Percentiles rank a stretch among this genome's conserved stretches.
phyloP scores from a whole-genome alignment of 2,888 invertebrate species.

The Apomyelois bistriatella region DNA sequence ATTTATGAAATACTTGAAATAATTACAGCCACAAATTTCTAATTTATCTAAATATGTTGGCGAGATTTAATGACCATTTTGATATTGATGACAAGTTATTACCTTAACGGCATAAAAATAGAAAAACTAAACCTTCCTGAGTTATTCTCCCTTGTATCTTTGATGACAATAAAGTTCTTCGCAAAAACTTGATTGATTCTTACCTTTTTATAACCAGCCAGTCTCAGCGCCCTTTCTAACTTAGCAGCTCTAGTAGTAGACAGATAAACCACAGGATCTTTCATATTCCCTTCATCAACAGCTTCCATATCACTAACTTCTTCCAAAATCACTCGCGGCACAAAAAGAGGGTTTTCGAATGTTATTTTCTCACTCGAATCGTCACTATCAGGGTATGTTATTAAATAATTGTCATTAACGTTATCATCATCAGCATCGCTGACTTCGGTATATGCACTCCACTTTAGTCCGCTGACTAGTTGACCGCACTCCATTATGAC shows the following conservation, averaged over 20 bases:
- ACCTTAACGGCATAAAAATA: too few relatives aligned
- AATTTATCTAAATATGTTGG: too few relatives aligned
- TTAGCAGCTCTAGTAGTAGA: constrained; percentile 73
- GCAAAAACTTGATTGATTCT: too few relatives aligned
- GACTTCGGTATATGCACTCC: constrained; percentile 50
- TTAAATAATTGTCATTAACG: constrained; percentile 51
- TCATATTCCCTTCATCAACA: constrained; percentile 69
- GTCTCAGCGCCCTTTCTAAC: constrained; percentile 76
- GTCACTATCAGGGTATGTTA: constrained; percentile 49
- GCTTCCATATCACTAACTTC: constrained; percentile 62
- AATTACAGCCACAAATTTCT: too few relatives aligned
- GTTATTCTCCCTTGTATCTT: too few relatives aligned
- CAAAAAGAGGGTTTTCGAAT: constrained; percentile 62
- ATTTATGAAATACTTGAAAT: too few relatives aligned
- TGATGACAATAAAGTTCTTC: too few relatives aligned
- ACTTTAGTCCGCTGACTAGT: constrained; percentile 47
- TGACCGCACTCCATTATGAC: constrained; percentile 59
- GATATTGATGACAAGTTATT: too few relatives aligned
- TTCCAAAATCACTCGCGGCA: constrained; percentile 59
- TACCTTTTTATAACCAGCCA: constrained; percentile 81
- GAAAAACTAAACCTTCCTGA: too few relatives aligned
- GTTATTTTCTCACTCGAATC: constrained; percentile 8
- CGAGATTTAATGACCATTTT: too few relatives aligned
- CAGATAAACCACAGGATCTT: constrained; percentile 71
- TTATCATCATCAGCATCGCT: constrained; percentile 36